Evolutionary conservation across 2,888 invertebrate genomes (phyloP), one percentile per base, ranked within the genome.

Genomic region (Pristionchus fissidentatus): DNA sequence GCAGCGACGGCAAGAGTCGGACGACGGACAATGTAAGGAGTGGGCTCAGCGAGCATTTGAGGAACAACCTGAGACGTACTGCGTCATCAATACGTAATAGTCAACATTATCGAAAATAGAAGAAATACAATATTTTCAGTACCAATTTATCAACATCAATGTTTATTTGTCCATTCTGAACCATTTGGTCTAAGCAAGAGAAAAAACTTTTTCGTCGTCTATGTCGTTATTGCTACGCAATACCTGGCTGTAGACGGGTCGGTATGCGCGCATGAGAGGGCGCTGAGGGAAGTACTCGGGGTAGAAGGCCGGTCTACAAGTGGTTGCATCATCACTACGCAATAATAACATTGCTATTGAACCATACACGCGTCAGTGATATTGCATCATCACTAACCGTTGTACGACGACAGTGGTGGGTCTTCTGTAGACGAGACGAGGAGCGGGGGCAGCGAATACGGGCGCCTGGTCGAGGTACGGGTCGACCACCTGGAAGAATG

Each of bases 371-470:
- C 29, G 4, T n/a, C 8, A 70, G 22, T 41, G 41, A 70, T 41
- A 26, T 43, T 26, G 70, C 4, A 22, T 10, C 43, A 38, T 70
- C 41, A n/a, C n/a, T n/a, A n/a, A 77, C 75, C 75, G 75, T n/a
- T 77, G 75, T 10, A 77, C 29, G 7, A 77, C 49, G 1, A 77
- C 75, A 49, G 75, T 70, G n/a, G n/a, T 49, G 15, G 75, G 75
- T 26, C 75, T 46, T 77, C 75, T 46, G 75, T 77, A 77, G 75
- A 77, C 49, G 41, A 77, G 29, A 29, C 75, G 49, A 77, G 75
- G 75, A 1, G 32, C 0, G 49, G 75, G 49, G 22, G 46, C 75
- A 1, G 32, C 0, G 49, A 49, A 32, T 10, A 32, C 75, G 49
- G 32, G 49, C 32, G 41, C 15, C 35, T 46, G 32, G 29, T 77